Percentiles rank a stretch among this genome's conserved stretches.
Conservation (phyloP, 2,797 vertebrate species). For the Pachyuromys duprasi region DNA sequence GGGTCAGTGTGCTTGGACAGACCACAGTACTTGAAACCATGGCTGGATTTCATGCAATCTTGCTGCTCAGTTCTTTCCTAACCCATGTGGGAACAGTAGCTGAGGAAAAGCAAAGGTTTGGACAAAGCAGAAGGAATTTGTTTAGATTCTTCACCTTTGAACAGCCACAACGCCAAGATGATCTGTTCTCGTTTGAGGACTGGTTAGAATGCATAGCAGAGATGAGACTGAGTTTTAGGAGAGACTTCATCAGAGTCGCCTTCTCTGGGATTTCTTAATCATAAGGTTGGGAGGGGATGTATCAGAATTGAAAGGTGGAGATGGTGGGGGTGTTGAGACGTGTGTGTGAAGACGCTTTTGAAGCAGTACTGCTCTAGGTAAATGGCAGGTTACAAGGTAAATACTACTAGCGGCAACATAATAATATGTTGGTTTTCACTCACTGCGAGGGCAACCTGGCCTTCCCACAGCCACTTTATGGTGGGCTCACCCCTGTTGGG, state of each 20-base stretch:
- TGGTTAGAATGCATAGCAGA: background rate
- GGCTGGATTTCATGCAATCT: background rate
- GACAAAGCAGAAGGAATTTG: background rate
- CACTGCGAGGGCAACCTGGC: background rate
- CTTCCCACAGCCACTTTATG: conserved; percentile 10
- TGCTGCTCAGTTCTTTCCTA: conserved; percentile 2
- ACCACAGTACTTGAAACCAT: background rate
- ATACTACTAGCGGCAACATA: background rate
- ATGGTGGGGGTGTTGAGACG: background rate
- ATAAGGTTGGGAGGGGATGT: conserved; percentile 25
- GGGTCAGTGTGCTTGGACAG: background rate
- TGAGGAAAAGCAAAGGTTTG: background rate
- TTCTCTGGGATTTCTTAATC: conserved; percentile 56
- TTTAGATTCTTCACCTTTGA: background rate
- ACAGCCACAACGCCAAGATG: background rate
- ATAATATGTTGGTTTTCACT: conserved; percentile 32
- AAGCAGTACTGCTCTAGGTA: conserved; percentile 31
- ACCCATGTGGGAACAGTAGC: background rate
- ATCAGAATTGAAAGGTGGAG: conserved; percentile 6
- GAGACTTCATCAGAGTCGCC: background rate
- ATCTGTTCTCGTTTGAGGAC: background rate
- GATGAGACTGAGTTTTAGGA: background rate
- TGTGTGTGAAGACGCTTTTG: conserved; percentile 32
- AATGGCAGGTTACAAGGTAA: conserved; percentile 44
- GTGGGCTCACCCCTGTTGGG: background rate